These are phyloP conservation scores for Oedothorax gibbosus DNA, from an alignment of 1,140 invertebrate species.

Conservation along the genomic window DNA sequence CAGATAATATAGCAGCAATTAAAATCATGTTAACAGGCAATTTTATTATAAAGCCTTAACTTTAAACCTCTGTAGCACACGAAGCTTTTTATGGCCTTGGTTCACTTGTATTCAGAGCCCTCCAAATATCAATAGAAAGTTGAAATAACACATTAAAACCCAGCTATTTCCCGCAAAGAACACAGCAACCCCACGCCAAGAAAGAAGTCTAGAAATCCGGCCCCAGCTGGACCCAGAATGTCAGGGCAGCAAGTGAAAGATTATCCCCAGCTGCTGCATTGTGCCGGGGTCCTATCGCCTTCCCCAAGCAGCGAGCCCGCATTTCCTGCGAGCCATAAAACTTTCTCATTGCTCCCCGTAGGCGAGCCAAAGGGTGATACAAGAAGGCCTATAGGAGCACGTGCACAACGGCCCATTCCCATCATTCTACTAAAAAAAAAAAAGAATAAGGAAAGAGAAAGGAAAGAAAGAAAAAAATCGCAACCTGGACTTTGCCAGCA, in stretches of 20 bases:
- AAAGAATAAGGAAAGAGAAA: conserved; percentile 29
- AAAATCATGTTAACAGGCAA: too few relatives aligned
- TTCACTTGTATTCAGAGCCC: too few relatives aligned
- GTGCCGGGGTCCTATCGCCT: conserved; percentile 30
- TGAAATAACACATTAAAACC: too few relatives aligned
- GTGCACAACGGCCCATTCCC: conserved; percentile 57
- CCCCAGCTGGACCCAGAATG: conserved; percentile 48
- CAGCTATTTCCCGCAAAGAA: too few relatives aligned
- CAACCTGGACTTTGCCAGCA: conserved; percentile 45
- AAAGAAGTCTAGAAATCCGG: too few relatives aligned
- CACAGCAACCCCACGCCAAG: too few relatives aligned
- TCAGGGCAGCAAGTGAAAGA: conserved; percentile 55
- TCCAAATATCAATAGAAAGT: too few relatives aligned
- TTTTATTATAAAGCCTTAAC: too few relatives aligned
- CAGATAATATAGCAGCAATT: too few relatives aligned
- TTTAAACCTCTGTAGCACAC: too few relatives aligned
- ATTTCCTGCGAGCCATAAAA: conserved; percentile 56
- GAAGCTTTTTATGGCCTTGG: too few relatives aligned
- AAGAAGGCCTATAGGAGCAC: conserved; percentile 49
- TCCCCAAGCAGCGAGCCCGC: conserved; percentile 47
- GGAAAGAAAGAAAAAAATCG: conserved; percentile 39
- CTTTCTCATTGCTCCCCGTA: conserved; percentile 57
- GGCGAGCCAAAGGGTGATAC: conserved; percentile 57
- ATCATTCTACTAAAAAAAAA: conserved; percentile 45
- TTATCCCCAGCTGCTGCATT: conserved; percentile 60